These are phyloP conservation scores for Plagiodera versicolora DNA, from an alignment of 2,888 invertebrate species.

Conservation along the genomic window DNA sequence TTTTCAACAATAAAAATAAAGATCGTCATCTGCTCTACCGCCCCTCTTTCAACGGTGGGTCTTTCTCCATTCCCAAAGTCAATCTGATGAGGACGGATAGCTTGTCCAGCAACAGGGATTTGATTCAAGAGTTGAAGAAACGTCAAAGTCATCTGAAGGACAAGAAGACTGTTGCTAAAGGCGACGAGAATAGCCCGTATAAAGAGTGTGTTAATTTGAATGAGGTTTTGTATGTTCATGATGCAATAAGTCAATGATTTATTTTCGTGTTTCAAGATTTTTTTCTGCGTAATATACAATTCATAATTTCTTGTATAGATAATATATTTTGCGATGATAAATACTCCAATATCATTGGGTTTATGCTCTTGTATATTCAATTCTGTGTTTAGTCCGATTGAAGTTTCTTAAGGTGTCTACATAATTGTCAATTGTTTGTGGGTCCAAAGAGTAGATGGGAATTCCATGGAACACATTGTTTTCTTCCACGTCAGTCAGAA, in stretches of 20 bases:
- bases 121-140: constrained; percentile 41
- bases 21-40: constrained; percentile 6
- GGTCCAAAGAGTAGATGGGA: no score
- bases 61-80: neutral
- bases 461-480: no score
- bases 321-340: no score
- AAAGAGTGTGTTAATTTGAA: constrained; percentile 35
- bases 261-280: no score
- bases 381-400: no score
- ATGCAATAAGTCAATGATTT: constrained; percentile 16
- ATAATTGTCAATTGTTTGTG: no score
- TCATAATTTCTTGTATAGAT: no score
- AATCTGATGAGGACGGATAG: constrained; percentile 34
- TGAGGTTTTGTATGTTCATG: constrained; percentile 32
- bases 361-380: no score
- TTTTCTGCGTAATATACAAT: no score
- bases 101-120: constrained; percentile 34
- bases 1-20: constrained; percentile 17
- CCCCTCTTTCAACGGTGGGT: constrained; percentile 13
- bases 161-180: constrained; percentile 6
- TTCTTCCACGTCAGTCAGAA: no score
- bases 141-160: constrained; percentile 29
- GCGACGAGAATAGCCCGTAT: constrained; percentile 28
- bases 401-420: no score
- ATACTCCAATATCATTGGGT: no score